A percentile compares a stretch with the other conserved stretches of the same genome.
Evolutionary conservation across 1,140 invertebrate species (phyloP).

Genomic region (Patella vulgata): DNA sequence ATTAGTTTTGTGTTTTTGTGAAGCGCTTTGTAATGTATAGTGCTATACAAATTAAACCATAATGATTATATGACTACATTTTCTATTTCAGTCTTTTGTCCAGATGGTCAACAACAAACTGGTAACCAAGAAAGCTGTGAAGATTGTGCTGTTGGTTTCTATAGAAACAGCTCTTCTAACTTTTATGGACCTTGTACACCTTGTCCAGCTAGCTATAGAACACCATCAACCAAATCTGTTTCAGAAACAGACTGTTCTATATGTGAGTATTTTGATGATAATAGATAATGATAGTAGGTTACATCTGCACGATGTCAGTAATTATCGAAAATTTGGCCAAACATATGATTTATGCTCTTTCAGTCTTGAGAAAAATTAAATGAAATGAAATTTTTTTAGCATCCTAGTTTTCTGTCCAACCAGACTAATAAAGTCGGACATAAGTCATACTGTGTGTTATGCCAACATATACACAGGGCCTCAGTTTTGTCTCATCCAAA

Average conservation of each 20-base stretch:
- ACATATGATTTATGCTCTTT: too few species aligned
- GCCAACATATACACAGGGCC: too few species aligned
- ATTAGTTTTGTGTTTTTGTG: too few species aligned
- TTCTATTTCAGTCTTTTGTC: constrained; percentile 25
- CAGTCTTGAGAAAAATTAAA: too few species aligned
- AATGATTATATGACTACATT: too few species aligned
- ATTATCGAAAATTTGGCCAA: too few species aligned
- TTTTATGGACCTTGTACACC: constrained; percentile 12
- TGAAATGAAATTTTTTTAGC: constrained; percentile 1
- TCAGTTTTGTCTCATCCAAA: too few species aligned
- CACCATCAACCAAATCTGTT: constrained; percentile 4
- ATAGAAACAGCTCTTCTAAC: constrained; percentile 14
- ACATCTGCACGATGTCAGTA: too few species aligned
- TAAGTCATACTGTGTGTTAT: constrained; percentile 8
- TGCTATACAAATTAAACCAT: too few species aligned
- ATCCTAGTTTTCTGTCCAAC: constrained; percentile 29
- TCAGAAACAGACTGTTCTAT: constrained; percentile 11
- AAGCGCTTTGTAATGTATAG: too few species aligned
- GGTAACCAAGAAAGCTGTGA: constrained; percentile 5
- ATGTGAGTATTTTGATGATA: constrained; percentile 18
- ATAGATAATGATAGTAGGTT: too few species aligned
- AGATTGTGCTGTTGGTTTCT: constrained; percentile 13
- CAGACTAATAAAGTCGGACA: constrained; percentile 11
- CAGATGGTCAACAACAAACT: constrained; percentile 22
- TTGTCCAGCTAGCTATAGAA: constrained; percentile 16